Evolutionary conservation across 2,797 vertebrate genomes (phyloP).

Genomic region (Microcaecilia unicolor): DNA sequence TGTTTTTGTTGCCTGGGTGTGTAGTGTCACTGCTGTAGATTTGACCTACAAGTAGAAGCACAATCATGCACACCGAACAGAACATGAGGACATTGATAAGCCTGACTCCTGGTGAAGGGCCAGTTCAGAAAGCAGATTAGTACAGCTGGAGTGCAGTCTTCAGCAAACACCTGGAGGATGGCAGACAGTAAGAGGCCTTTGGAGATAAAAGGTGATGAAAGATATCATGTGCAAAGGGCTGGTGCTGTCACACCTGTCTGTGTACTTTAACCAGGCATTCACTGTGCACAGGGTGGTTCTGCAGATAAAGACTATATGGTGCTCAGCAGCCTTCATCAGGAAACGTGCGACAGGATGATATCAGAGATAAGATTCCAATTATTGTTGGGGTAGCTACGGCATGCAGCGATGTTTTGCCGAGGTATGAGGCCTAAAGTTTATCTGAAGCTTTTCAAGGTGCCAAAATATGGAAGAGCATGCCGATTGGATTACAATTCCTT

Average conservation of each 20-base stretch:
- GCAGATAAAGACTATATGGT: slow-evolving; percentile 30
- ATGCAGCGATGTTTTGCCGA: slow-evolving; percentile 11
- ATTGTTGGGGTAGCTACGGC: slow-evolving; percentile 25
- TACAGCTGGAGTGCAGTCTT: slow-evolving; percentile 10
- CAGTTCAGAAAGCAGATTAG: slow-evolving; percentile 8
- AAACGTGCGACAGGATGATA: slow-evolving; percentile 3
- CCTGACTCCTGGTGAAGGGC: slow-evolving; percentile 8
- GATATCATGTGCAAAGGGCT: slow-evolving; percentile 6
- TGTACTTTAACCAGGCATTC: slow-evolving; percentile 4
- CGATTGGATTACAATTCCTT: too few relatives aligned
- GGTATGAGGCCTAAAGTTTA: slow-evolving; percentile 19
- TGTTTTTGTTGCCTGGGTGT: too few relatives aligned
- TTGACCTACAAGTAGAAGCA: slow-evolving; percentile 21
- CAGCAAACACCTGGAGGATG: slow-evolving; percentile 16
- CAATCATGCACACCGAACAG: too few relatives aligned
- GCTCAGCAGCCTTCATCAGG: slow-evolving; percentile 25
- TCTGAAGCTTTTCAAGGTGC: too few relatives aligned
- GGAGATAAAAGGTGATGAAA: slow-evolving; percentile 6
- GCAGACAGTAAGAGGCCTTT: slow-evolving; percentile 10
- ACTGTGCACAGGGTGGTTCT: rapidly evolving
- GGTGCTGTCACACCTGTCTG: slow-evolving; percentile 8
- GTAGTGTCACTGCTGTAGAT: slow-evolving; percentile 19
- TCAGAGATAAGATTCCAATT: slow-evolving; percentile 13
- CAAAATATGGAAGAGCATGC: too few relatives aligned
- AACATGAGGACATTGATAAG: slow-evolving; percentile 25